Base-by-base conservation (phyloP, 2,888 invertebrate genomes). In the Synanthedon myopaeformis region DNA sequence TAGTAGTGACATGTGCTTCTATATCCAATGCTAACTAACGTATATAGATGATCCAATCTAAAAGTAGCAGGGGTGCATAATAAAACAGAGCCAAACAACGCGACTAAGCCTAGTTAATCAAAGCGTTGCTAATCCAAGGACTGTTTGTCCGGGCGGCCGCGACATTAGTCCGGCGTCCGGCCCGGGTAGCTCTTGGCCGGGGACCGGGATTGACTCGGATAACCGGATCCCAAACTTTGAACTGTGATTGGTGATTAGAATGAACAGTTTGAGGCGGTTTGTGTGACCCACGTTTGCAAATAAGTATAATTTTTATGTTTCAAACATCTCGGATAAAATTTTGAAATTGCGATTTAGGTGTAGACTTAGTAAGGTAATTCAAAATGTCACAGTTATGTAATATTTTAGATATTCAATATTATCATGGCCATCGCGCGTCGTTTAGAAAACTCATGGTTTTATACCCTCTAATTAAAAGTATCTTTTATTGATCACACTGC, bases 31-130 rank as follows among this genome's bases (percentile, higher is more conserved):
- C 45, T 14, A 35, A 45, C 45, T 45, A 45, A 45, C 45, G 45
- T 45, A n/a, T 45, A 49, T 8, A 49, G 19, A 49, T 49, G 19
- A 53, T 42, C 50, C 54, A n/a, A 42, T 28, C 53, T 23, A 35
- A 53, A 61, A 62, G 66, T 75, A 80, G 76, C 65, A 77, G 79
- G 82, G 76, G 79, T 75, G 79, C 79, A 83, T 82, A 81, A 77
- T 73, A 71, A 75, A 81, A 70, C 70, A 75, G 72, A 70, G 69
- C 67, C 62, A 69, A 67, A 74, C 66, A 60, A 61, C 62, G 58
- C 70, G 72, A 72, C 70, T 69, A 65, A 69, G 77, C 72, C 78
- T 76, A 81, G 79, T 55, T 59, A 57, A 59, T 59, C 56, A 57
- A 56, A 53, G 54, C 53, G 53, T 50, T 42, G 55, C 58, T 53